A percentile compares a stretch with the other conserved stretches of the same genome.
These are phyloP conservation scores for Bombylius discolor DNA, from an alignment of 2,888 invertebrate species.

Conservation along the genomic window DNA sequence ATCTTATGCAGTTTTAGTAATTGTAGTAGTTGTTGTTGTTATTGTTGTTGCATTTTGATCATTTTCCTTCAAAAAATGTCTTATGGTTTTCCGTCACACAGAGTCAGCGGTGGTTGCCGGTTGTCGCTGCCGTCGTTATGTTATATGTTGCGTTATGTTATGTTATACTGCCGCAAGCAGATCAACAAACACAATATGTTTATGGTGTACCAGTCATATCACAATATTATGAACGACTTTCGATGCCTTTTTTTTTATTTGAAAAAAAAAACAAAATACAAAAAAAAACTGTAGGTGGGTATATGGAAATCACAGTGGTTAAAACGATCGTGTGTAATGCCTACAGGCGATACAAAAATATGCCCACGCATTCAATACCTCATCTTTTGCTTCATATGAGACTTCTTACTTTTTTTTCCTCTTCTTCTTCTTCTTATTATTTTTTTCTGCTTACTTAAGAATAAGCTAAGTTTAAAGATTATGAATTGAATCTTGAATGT, in stretches of 20 bases:
- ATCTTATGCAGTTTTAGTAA: too few relatives aligned
- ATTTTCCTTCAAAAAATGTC: too few relatives aligned
- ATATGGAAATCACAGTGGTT: constrained; percentile 13
- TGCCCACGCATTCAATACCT: constrained; percentile 10
- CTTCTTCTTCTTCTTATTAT: too few relatives aligned
- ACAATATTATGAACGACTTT: constrained; percentile 9
- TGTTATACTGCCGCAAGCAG: neutral
- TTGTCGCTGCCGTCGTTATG: constrained; percentile 2
- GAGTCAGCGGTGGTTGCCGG: constrained; percentile 2
- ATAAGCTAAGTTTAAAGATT: too few relatives aligned
- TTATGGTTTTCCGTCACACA: neutral
- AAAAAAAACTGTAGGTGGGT: constrained; percentile 9
- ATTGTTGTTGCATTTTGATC: too few relatives aligned
- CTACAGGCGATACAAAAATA: constrained; percentile 12
- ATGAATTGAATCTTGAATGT: too few relatives aligned
- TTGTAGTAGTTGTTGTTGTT: too few relatives aligned
- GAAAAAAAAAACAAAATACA: too few relatives aligned
- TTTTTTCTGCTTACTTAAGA: too few relatives aligned
- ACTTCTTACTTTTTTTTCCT: neutral
- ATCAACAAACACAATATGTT: neutral
- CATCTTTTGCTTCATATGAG: constrained; percentile 5
- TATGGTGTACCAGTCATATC: neutral
- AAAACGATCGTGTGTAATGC: constrained; percentile 11
- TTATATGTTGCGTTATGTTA: neutral
- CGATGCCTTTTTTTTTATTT: neutral